Percentiles rank a stretch among this genome's conserved stretches.
phyloP scores from a whole-genome alignment of 2,113 vertebrate species.

The Heterotilapia buettikoferi region DNA sequence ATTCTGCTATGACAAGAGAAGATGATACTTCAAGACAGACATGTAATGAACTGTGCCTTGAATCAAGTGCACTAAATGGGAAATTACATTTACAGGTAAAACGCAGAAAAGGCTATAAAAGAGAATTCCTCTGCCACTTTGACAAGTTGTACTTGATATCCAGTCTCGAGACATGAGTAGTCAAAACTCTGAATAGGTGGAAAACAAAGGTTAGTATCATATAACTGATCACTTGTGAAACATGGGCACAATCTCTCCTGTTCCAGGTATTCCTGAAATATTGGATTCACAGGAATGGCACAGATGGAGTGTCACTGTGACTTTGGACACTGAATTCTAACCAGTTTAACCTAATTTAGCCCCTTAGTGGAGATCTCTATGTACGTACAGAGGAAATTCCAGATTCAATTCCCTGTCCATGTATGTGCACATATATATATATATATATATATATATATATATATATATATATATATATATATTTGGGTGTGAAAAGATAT shows the following conservation, averaged over 20 bases:
- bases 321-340: neutral
- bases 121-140: neutral
- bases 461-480: too few species aligned
- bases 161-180: neutral
- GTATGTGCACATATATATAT: fast-evolving
- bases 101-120: neutral
- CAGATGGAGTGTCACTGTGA: neutral
- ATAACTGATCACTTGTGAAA: neutral
- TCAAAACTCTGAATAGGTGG: neutral
- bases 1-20: neutral
- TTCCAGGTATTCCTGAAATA: neutral
- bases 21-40: neutral
- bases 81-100: neutral
- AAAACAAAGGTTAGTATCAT: neutral
- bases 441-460: fast-evolving
- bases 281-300: neutral
- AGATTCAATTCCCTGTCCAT: neutral
- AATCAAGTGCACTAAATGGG: neutral
- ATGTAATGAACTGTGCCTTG: neutral
- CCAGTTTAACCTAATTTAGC: neutral
- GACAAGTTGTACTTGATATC: neutral
- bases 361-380: neutral
- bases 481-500: too few species aligned
- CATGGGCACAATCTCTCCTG: neutral
- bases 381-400: neutral